Evolutionary conservation across 2,797 vertebrate species (phyloP).

Genomic region (Ctenopoma multispine): DNA sequence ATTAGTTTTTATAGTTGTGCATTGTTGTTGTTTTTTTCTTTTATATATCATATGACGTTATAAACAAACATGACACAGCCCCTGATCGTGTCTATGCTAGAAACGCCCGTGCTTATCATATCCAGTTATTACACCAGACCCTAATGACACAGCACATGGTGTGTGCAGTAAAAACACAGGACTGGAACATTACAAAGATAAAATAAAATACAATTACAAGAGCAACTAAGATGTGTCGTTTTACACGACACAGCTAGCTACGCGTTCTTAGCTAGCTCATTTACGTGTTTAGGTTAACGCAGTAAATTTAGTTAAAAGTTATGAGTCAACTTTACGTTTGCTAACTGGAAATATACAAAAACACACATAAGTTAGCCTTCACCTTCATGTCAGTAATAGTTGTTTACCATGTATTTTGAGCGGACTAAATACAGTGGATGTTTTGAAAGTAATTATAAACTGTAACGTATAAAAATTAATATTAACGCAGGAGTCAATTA

Average conservation of each 20-base stretch:
- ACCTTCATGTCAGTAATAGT: too few relatives aligned
- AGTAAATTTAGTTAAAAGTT: neutral
- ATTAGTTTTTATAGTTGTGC: too few relatives aligned
- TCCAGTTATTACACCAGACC: neutral
- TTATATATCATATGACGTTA: too few relatives aligned
- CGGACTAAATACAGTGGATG: too few relatives aligned
- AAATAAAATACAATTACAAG: neutral
- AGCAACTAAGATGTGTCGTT: too few relatives aligned
- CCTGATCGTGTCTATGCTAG: too few relatives aligned
- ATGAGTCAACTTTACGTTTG: too few relatives aligned
- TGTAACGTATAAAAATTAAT: neutral
- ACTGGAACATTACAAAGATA: neutral
- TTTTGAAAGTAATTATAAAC: neutral
- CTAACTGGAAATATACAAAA: neutral
- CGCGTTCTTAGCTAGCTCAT: too few relatives aligned
- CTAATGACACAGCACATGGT: neutral
- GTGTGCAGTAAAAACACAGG: neutral
- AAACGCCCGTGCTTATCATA: neutral
- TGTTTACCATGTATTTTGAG: neutral
- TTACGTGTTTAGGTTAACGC: neutral
- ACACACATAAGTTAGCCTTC: neutral
- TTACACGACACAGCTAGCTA: too few relatives aligned
- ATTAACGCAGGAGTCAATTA: conserved; percentile 7
- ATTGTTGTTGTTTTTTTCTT: too few relatives aligned
- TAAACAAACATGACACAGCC: too few relatives aligned